Percentiles rank a stretch among this genome's conserved stretches.
Evolutionary conservation across 2,888 invertebrate genomes (phyloP).

Genomic region (Lasius fuliginosus): DNA sequence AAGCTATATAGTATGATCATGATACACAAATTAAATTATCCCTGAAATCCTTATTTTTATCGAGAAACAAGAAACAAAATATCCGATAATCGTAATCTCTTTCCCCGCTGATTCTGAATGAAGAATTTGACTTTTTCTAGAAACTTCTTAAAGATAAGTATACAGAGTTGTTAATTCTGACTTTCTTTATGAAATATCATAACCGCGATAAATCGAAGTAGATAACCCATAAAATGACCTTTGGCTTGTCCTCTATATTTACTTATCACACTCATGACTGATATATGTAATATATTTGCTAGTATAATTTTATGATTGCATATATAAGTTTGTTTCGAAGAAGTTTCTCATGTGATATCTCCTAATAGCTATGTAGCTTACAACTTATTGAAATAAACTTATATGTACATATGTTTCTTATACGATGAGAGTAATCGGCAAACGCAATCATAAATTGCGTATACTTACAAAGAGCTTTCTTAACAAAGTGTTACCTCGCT

Average conservation of each 20-base stretch:
- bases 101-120: not conserved
- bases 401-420: not conserved
- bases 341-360: slow-evolving; percentile 57
- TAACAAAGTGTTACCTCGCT: not conserved
- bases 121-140: not conserved
- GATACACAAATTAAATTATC: slow-evolving; percentile 16
- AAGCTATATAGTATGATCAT: not conserved
- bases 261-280: slow-evolving; percentile 32
- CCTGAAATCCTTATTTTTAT: not conserved
- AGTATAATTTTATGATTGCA: slow-evolving; percentile 39
- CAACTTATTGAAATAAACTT: not conserved
- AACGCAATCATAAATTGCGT: not conserved
- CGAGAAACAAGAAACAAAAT: slow-evolving; percentile 2
- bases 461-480: not conserved
- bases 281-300: slow-evolving; percentile 29
- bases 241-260: slow-evolving; percentile 42
- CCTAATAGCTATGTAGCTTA: slow-evolving; percentile 42
- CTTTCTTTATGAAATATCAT: slow-evolving; percentile 47
- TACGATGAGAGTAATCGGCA: not conserved
- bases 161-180: slow-evolving; percentile 16
- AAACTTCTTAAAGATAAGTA: slow-evolving; percentile 13
- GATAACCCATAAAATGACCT: slow-evolving; percentile 45
- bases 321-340: slow-evolving; percentile 42
- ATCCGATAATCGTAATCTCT: not conserved
- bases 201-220: slow-evolving; percentile 39